These are phyloP conservation scores for Mizuhopecten yessoensis DNA, from an alignment of 1,140 invertebrate species.

Conservation along the genomic window DNA sequence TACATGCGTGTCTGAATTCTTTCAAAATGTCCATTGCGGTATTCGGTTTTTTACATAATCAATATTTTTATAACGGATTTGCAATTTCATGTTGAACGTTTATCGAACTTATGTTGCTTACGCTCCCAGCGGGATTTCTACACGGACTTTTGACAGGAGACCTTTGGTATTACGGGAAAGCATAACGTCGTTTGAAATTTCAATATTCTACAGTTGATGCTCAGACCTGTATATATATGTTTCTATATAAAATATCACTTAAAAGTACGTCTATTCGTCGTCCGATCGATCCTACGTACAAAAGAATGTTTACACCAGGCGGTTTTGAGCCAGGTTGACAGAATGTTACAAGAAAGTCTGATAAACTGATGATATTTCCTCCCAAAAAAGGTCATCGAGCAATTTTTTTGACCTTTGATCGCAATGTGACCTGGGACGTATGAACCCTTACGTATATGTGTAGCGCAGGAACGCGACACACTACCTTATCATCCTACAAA, in stretches of 20 bases:
- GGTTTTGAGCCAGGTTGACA: neutral
- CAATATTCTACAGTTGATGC: no score
- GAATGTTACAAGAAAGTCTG: neutral
- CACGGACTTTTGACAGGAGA: neutral
- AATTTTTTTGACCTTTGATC: no score
- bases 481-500: no score
- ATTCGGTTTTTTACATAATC: neutral
- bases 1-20: neutral
- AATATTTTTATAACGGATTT: neutral
- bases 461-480: no score
- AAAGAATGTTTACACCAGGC: neutral
- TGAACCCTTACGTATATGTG: no score
- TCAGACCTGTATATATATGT: no score
- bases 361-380: no score
- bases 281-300: neutral
- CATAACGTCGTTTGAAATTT: no score
- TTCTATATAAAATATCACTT: neutral
- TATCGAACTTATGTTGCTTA: neutral
- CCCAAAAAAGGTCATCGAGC: no score
- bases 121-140: neutral
- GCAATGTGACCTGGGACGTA: no score
- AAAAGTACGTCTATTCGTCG: neutral
- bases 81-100: constrained; percentile 12
- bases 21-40: neutral
- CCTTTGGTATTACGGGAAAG: neutral